phyloP scores from a whole-genome alignment of 2,888 invertebrate species.

The Agrilus cyanescens region DNA sequence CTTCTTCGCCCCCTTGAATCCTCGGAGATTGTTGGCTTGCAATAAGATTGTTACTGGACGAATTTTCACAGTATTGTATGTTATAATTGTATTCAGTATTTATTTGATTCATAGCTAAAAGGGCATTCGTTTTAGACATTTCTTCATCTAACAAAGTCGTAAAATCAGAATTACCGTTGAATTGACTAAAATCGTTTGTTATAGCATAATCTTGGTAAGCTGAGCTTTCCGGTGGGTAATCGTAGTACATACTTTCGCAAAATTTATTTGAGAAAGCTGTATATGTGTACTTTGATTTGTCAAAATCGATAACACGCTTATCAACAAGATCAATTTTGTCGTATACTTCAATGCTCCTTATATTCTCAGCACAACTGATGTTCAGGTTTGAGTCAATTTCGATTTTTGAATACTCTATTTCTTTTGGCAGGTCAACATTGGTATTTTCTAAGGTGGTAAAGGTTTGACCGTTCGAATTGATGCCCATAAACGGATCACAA shows the following conservation, averaged over 20 bases:
- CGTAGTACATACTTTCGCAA: constrained; percentile 33
- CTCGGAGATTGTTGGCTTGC: constrained; percentile 21
- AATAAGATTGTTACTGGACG: constrained; percentile 22
- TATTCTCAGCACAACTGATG: constrained; percentile 21
- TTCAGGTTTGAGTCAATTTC: constrained; percentile 24
- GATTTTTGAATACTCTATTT: constrained; percentile 31
- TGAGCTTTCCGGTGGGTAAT: constrained; percentile 28
- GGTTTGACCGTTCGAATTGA: no score
- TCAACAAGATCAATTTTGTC: constrained; percentile 25
- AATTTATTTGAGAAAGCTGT: constrained; percentile 28
- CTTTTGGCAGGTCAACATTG: constrained; percentile 23
- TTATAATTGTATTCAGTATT: constrained; percentile 27
- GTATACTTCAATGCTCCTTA: constrained; percentile 19
- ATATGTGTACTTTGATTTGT: constrained; percentile 23
- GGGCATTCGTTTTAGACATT: constrained; percentile 33
- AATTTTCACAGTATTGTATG: constrained; percentile 15
- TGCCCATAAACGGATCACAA: no score
- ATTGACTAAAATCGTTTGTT: constrained; percentile 30
- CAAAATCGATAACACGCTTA: constrained; percentile 23
- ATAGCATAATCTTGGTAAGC: constrained; percentile 34
- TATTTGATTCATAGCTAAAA: constrained; percentile 20
- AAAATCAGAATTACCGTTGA: constrained; percentile 36
- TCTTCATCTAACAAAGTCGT: constrained; percentile 41
- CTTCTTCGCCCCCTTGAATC: constrained; percentile 20
- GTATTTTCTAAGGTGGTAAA: constrained; percentile 14